Percentiles rank a stretch among this genome's conserved stretches.
Evolutionary conservation across 92 coral and sea anemone species (phyloP).

Genomic region (Palythoa heliodiscus): DNA sequence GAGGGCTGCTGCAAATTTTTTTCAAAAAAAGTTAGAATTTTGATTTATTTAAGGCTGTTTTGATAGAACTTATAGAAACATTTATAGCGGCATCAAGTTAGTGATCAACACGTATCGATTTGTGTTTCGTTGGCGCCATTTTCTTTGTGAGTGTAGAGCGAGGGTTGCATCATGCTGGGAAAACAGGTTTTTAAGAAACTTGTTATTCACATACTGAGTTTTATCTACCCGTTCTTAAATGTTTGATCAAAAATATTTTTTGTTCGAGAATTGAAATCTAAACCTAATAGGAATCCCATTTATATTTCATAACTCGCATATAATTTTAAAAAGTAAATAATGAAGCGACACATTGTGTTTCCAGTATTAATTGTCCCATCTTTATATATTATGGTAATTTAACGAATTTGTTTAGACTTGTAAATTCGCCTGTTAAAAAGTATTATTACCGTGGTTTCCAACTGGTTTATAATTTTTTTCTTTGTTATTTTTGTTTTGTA

Average conservation of each 20-base stretch:
- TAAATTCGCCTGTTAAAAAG: neutral
- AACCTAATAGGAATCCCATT: neutral
- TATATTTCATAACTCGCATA: neutral
- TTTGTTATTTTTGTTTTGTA: neutral
- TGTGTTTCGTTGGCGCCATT: neutral
- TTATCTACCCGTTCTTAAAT: neutral
- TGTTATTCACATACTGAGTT: neutral
- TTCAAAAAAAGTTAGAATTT: neutral
- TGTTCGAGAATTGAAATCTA: neutral
- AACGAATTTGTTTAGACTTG: neutral
- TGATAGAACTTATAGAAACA: neutral
- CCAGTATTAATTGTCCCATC: too few relatives aligned
- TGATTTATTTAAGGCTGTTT: too few relatives aligned
- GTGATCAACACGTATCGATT: neutral
- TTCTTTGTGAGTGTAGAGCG: neutral
- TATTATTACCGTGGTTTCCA: neutral
- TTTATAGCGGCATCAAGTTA: neutral
- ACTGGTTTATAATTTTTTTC: neutral
- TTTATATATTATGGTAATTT: conserved; percentile 1
- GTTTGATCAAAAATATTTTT: neutral
- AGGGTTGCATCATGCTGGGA: neutral
- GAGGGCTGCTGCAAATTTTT: neutral
- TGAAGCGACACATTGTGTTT: too few relatives aligned
- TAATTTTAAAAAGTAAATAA: neutral
- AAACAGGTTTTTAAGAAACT: neutral